Percentiles rank a stretch among this genome's conserved stretches.
Evolutionary conservation across 2,797 vertebrate genomes (phyloP).

Genomic region (Neosalanx taihuensis): DNA sequence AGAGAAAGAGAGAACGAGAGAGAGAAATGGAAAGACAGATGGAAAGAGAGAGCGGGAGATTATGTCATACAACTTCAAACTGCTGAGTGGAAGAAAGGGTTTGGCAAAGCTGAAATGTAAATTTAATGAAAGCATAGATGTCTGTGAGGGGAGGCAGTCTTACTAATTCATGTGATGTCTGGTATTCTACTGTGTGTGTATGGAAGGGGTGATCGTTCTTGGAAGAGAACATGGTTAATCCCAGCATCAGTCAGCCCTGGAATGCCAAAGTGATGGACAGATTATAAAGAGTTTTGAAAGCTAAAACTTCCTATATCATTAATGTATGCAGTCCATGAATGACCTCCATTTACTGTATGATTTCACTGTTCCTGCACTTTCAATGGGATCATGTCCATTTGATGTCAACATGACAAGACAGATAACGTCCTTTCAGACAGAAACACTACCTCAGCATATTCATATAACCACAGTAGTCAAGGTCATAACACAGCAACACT

Average conservation of each 20-base stretch:
- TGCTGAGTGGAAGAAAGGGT: background rate
- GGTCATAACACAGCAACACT: background rate
- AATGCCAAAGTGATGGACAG: no score
- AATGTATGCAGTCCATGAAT: no score
- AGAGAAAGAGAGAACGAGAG: background rate
- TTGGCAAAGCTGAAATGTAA: background rate
- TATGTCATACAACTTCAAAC: conserved; percentile 3
- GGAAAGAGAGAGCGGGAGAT: background rate
- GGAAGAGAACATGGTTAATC: background rate
- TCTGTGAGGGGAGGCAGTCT: background rate
- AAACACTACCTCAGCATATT: no score
- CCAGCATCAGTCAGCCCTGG: background rate
- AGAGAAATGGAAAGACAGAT: no score
- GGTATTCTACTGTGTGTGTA: background rate
- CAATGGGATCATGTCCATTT: no score
- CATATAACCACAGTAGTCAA: background rate
- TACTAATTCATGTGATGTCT: background rate
- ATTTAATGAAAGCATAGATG: background rate
- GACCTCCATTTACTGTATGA: no score
- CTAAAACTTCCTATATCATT: no score
- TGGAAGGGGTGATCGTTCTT: background rate
- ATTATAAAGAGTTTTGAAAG: no score
- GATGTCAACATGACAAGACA: no score
- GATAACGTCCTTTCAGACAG: no score
- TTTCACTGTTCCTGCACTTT: no score